Percentiles rank a stretch among this genome's conserved stretches.
These are phyloP conservation scores for Gobiocypris rarus DNA, from an alignment of 2,113 vertebrate species.

Conservation along the genomic window DNA sequence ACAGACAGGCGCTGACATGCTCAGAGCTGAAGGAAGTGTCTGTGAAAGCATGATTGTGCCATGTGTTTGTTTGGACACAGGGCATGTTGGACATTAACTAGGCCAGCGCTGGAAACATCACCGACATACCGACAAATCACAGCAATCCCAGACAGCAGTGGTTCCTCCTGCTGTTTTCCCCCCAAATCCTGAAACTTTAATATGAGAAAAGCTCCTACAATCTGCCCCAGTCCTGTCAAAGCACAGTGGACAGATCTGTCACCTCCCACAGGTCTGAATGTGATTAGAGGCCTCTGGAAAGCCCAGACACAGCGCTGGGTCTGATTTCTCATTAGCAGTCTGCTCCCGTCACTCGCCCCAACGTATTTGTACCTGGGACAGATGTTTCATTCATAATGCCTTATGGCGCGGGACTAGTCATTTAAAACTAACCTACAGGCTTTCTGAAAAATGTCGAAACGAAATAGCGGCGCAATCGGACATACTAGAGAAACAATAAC, in stretches of 20 bases:
- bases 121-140: slow-evolving; percentile 29
- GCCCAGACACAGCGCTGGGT: slow-evolving; percentile 28
- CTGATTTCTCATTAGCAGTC: slow-evolving; percentile 49
- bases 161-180: slow-evolving; percentile 27
- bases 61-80: slow-evolving; percentile 26
- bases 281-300: slow-evolving; percentile 41
- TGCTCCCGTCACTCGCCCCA: neutral
- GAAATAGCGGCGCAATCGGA: neutral
- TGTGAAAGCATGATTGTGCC: slow-evolving; percentile 21
- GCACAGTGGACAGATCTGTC: slow-evolving; percentile 17
- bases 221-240: slow-evolving; percentile 45
- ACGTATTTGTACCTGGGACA: slow-evolving; percentile 35
- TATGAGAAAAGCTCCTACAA: slow-evolving; percentile 32
- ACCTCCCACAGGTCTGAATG: slow-evolving; percentile 37
- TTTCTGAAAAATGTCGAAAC: slow-evolving; percentile 11
- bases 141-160: slow-evolving; percentile 31
- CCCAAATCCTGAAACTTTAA: slow-evolving; percentile 38
- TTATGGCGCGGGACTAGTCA: slow-evolving; percentile 36
- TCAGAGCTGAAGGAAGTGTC: neutral
- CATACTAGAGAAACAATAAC: slow-evolving; percentile 34
- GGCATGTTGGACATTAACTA: slow-evolving; percentile 38
- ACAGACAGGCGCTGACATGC: slow-evolving; percentile 15
- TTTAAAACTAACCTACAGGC: slow-evolving; percentile 41
- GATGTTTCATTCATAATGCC: slow-evolving; percentile 48
- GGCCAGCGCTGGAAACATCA: slow-evolving; percentile 32